These are phyloP conservation scores for Bhutanitis thaidina DNA, from an alignment of 2,888 invertebrate genomes.

Conservation along the genomic window DNA sequence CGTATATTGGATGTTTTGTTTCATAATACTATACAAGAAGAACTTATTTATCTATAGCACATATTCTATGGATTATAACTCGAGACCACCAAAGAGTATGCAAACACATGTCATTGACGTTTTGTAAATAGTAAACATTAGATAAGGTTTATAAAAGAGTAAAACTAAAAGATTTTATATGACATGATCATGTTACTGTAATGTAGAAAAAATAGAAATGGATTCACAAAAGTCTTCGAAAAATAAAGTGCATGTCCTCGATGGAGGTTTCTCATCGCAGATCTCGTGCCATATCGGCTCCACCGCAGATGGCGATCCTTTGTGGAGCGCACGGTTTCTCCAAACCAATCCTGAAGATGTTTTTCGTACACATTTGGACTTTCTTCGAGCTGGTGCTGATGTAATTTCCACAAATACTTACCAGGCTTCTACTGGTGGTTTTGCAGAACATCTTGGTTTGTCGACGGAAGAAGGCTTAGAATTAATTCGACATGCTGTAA, in stretches of 20 bases:
- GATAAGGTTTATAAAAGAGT: no score
- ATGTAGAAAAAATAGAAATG: neutral
- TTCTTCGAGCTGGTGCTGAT: slow-evolving; percentile 91
- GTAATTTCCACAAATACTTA: slow-evolving; percentile 93
- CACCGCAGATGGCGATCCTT: slow-evolving; percentile 88
- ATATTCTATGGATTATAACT: no score
- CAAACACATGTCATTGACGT: no score
- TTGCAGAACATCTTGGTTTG: slow-evolving; percentile 85
- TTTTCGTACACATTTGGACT: slow-evolving; percentile 88
- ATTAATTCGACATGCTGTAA: slow-evolving; percentile 86
- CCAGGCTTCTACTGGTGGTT: slow-evolving; percentile 89
- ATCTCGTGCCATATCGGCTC: slow-evolving; percentile 84
- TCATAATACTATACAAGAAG: no score
- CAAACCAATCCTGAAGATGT: slow-evolving; percentile 88
- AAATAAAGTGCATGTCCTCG: slow-evolving; percentile 62
- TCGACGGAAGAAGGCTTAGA: slow-evolving; percentile 82
- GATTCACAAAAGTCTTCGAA: neutral
- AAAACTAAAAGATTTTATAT: no score
- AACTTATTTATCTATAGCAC: no score
- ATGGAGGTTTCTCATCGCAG: slow-evolving; percentile 91
- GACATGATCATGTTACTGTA: no score
- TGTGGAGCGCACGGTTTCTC: slow-evolving; percentile 93
- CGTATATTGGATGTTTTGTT: no score
- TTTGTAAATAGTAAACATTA: no score
- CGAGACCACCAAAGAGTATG: no score